phyloP scores from a whole-genome alignment of 2,888 invertebrate genomes.

The Melikaiella ostensackeni region DNA sequence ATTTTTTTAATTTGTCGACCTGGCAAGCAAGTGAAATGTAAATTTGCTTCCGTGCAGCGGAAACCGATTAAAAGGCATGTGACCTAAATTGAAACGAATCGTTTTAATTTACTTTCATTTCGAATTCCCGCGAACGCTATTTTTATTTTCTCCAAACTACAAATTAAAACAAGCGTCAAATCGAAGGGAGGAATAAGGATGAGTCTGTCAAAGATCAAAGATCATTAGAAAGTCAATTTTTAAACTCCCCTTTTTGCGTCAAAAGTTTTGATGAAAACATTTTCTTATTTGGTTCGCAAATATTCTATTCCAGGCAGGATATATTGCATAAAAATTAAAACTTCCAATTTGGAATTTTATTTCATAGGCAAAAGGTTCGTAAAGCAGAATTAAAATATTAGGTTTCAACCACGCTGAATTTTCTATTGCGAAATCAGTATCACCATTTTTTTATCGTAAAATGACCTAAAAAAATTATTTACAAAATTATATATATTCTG shows the following conservation, averaged over 20 bases:
- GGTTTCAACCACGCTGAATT: no score
- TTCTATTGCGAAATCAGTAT: no score
- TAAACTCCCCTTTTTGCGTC: not conserved
- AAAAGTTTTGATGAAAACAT: no score
- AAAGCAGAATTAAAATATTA: no score
- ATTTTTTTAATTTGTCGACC: slow-evolving; percentile 26
- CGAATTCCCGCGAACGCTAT: not conserved
- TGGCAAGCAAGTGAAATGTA: slow-evolving; percentile 26
- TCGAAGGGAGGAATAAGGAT: not conserved
- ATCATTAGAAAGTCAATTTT: not conserved
- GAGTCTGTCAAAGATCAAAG: not conserved
- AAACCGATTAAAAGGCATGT: slow-evolving; percentile 36
- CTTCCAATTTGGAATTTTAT: no score
- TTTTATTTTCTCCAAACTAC: slow-evolving; percentile 15
- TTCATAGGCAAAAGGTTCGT: no score
- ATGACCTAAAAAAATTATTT: no score
- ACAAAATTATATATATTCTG: no score
- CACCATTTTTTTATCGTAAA: no score
- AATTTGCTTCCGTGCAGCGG: slow-evolving; percentile 32
- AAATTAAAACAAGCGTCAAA: slow-evolving; percentile 19
- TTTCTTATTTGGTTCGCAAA: no score
- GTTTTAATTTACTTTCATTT: slow-evolving; percentile 37
- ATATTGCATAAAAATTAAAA: no score
- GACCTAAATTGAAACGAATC: slow-evolving; percentile 30
- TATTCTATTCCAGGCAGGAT: no score